Conservation (phyloP, 2,888 invertebrate genomes). For the Antheraea assamensis region DNA sequence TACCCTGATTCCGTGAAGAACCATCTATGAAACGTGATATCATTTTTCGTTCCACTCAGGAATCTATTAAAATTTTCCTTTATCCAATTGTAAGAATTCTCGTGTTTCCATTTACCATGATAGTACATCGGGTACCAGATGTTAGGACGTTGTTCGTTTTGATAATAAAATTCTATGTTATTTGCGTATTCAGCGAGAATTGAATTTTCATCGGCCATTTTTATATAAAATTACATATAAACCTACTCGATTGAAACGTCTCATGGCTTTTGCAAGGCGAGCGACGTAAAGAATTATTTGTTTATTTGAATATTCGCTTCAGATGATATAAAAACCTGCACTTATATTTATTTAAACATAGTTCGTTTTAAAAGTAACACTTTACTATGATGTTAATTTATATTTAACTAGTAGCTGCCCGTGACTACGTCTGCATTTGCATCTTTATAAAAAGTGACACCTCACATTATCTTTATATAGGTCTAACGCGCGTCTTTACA, state of each 20-base stretch:
- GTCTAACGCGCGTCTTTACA: no score
- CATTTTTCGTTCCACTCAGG: slow-evolving; percentile 53
- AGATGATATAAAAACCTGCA: neutral
- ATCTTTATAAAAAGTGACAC: no score
- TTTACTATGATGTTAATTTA: no score
- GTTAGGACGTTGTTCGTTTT: slow-evolving; percentile 47
- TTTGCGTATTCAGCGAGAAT: slow-evolving; percentile 48
- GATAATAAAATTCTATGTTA: slow-evolving; percentile 45
- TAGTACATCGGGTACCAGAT: slow-evolving; percentile 67
- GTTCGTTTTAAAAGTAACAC: no score
- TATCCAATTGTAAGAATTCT: slow-evolving; percentile 48
- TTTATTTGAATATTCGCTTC: neutral
- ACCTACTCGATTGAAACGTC: slow-evolving; percentile 34
- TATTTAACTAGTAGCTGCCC: no score
- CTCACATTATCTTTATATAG: no score
- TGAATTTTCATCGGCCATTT: slow-evolving; percentile 41
- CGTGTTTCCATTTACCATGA: slow-evolving; percentile 35
- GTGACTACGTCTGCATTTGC: no score
- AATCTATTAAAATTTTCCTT: slow-evolving; percentile 52
- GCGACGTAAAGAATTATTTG: neutral
- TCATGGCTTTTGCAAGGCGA: neutral
- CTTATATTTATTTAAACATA: no score
- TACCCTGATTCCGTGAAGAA: slow-evolving; percentile 58
- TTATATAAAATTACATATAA: slow-evolving; percentile 21
- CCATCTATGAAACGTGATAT: slow-evolving; percentile 59